Conservation (phyloP, 2,113 vertebrate genomes). For the Plectropomus leopardus region DNA sequence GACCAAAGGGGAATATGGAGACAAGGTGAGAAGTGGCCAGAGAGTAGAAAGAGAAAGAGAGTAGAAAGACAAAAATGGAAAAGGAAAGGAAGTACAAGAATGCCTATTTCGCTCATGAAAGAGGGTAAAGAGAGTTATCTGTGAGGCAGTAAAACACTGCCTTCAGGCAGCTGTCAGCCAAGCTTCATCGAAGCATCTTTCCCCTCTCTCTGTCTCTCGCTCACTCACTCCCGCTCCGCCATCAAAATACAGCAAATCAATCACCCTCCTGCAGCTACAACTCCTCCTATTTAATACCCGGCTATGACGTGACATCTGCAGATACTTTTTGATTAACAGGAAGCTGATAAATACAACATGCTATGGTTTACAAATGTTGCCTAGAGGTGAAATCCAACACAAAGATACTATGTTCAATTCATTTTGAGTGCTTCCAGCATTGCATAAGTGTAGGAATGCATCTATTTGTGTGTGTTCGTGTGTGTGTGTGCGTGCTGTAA, state of each 20-base stretch:
- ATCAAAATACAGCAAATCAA: constrained; percentile 68
- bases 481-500: neutral
- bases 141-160: constrained; percentile 63
- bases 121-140: constrained; percentile 29
- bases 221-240: constrained; percentile 33
- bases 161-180: constrained; percentile 73
- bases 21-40: constrained; percentile 11
- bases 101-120: constrained; percentile 38
- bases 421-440: constrained; percentile 3
- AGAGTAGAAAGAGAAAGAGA: neutral
- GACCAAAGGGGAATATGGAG: neutral
- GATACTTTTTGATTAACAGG: constrained; percentile 64
- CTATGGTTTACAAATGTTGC: constrained; percentile 47
- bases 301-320: constrained; percentile 48
- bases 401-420: neutral
- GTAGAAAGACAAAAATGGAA: neutral
- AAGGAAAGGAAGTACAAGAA: constrained; percentile 5
- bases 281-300: constrained; percentile 59
- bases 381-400: constrained; percentile 16
- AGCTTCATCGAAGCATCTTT: constrained; percentile 59
- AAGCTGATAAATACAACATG: constrained; percentile 55
- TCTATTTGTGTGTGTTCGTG: constrained; percentile 5
- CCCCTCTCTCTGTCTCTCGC: constrained; percentile 42
- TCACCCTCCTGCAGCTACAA: constrained; percentile 60
- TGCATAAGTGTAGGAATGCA: constrained; percentile 25